Evolutionary conservation across 2,797 vertebrate genomes (phyloP).

Genomic region (Eulemur mongoz): DNA sequence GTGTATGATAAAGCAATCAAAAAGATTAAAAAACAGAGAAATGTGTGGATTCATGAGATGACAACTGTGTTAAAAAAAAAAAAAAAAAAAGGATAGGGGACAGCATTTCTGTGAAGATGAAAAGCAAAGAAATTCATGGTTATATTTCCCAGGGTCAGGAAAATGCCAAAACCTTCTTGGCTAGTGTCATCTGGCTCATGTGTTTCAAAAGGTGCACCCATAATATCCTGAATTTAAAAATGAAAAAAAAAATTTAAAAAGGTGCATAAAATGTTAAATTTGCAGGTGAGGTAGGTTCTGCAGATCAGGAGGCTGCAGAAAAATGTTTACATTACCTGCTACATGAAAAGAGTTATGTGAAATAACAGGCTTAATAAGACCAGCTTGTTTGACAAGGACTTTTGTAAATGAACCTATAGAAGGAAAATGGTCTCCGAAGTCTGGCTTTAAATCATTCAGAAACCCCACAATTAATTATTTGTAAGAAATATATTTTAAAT

Average conservation of each 20-base stretch:
- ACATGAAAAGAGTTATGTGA: neutral
- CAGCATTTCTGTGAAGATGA: neutral
- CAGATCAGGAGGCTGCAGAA: neutral
- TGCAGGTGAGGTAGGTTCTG: neutral
- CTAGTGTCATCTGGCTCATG: neutral
- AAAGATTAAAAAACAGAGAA: neutral
- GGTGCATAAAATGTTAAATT: neutral
- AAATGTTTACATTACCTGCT: neutral
- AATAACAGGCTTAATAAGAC: neutral
- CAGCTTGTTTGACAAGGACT: neutral
- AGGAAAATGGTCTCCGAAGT: neutral
- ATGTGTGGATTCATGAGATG: neutral
- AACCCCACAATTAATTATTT: neutral
- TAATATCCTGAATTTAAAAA: too few relatives aligned
- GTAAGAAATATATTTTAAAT: neutral
- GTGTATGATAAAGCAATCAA: neutral
- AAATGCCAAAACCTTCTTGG: neutral
- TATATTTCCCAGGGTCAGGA: neutral
- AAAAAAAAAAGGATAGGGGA: neutral
- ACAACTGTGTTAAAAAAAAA: neutral
- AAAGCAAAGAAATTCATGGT: neutral
- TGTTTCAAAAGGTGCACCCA: neutral
- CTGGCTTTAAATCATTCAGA: neutral
- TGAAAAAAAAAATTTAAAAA: neutral
- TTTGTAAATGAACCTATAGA: neutral